Evolutionary conservation across 2,113 vertebrate genomes (phyloP), one percentile per base, ranked within the genome.

Genomic region (Abramis brama): DNA sequence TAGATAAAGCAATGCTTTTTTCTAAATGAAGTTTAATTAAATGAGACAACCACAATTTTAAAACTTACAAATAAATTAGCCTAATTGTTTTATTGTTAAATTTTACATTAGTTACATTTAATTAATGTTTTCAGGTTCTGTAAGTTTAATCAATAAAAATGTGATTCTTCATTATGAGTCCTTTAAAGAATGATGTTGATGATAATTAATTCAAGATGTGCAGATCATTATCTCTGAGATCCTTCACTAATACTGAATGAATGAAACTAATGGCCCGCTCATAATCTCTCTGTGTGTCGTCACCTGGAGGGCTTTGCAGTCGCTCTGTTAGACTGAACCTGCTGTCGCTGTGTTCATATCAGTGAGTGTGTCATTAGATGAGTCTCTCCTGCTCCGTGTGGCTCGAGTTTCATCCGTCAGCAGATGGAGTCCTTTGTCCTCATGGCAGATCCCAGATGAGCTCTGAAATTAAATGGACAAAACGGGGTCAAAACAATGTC

Each of bases 391-490:
- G 68, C 68, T 39, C 68, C 4, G 19, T 7, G 71, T 5, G 19
- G 23, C 23, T 79, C 4, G 5, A 43, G 36, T 62, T 43, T 45
- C 57, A 43, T 43, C 15, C 7, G 25, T 66, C n/a, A 68, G 25
- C 79, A 70, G 79, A 81, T 81, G 39, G 39, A 66, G 25, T 17
- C 6, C 33, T 62, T 80, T 66, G 75, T 80, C 23, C 57, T 68
- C 25, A 12, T 2, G 2, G 19, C 5, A 33, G 79, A 64, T 64
- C 21, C 64, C 23, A 45, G 59, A 62, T 5, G 21, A 79, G 60
- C 25, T 50, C 10, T 33, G 43, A 50, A 70, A 82, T 82, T 12
- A 82, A 82, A 82, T 82, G 62, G 36, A 30, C 79, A 47, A 81
- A 50, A 50, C 7, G 45, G 30, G 43, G 25, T 82, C 10, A 33